Base-by-base conservation (phyloP, 2,113 vertebrate genomes). In the Camelus dromedarius region DNA sequence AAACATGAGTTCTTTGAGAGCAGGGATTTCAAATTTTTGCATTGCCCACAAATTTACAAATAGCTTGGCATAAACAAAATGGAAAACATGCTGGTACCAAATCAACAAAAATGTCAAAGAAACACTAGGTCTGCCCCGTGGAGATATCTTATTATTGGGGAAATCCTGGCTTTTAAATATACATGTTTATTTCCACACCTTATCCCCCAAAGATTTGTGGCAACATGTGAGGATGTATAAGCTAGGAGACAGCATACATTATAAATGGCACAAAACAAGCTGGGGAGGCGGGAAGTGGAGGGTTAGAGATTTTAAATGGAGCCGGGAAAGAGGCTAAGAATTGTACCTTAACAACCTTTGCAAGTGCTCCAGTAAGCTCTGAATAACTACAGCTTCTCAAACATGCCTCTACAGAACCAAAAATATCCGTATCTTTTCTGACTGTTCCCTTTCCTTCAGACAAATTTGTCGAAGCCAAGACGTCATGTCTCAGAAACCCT, bases 11-110 rank as follows among this genome's bases (percentile, higher is more conserved):
- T 91, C 20, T 93, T 80, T 82, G 24, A 92, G 72, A 89, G 54
- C 11, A 60, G 24, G 24, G n/a, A 92, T 79, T 77, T 95, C 16
- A 52, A 52, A 87, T 77, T 69, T 86, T 96, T 83, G 60, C 35
- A 8, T 72, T 94, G 48, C 72, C 58, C 46, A 81, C 72, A 94
- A 48, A 73, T 89, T 96, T 83, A 92, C 79, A 93, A 60, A 77
- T 79, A 95, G 50, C 28, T 76, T 70, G 15, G 24, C 60, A 72
- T 48, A 86, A 89, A 94, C 46, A 58, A 93, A 93, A 87, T 58
- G 66, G 42, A 60, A 95, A 87, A 67, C 20, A 76, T n/a, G 80
- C 64, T 48, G 13, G 15, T 80, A 76, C 16, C 66, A 84, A 70
- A 42, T 91, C 56, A 92, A 91, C 66, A 66, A 22, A 92, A 82